Percentiles rank a stretch among this genome's conserved stretches.
phyloP scores from a whole-genome alignment of 2,797 vertebrate species.

The Ammospiza maritima region DNA sequence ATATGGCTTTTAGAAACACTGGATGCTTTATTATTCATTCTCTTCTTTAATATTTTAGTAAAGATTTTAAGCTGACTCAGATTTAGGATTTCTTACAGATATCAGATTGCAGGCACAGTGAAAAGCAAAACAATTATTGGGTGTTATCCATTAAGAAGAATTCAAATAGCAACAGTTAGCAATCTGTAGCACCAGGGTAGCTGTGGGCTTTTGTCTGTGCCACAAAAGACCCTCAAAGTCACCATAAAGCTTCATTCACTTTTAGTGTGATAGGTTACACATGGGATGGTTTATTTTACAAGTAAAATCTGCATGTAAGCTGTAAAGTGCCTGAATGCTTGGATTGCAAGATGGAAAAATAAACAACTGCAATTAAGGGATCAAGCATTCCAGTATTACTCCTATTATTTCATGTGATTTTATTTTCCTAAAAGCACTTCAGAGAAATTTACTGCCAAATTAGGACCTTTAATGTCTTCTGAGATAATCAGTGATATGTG shows the following conservation, averaged over 20 bases:
- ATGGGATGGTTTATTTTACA: conserved; percentile 61
- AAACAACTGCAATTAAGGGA: conserved; percentile 38
- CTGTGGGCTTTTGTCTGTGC: background rate
- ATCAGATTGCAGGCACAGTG: conserved; percentile 22
- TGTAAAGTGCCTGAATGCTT: conserved; percentile 28
- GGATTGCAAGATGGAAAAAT: conserved; percentile 36
- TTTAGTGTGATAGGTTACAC: conserved; percentile 54
- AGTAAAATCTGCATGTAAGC: conserved; percentile 36
- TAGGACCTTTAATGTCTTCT: background rate
- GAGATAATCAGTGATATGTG: background rate
- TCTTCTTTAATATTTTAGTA: conserved; percentile 36
- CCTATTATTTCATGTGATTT: background rate
- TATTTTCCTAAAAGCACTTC: conserved; percentile 37
- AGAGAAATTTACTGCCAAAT: conserved; percentile 15
- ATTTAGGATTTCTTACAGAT: conserved; percentile 45
- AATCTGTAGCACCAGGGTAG: conserved; percentile 43
- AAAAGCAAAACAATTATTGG: conserved; percentile 67
- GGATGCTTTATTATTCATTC: conserved; percentile 47
- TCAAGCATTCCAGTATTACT: background rate
- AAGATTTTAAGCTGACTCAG: conserved; percentile 39
- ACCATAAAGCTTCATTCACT: conserved; percentile 45
- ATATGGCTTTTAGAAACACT: conserved; percentile 52
- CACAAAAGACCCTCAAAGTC: conserved; percentile 60
- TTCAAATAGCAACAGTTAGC: conserved; percentile 61
- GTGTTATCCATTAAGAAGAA: conserved; percentile 65